These are phyloP conservation scores for Arbacia lixula DNA, from an alignment of 53 echinoderm and acorn worm species.

Conservation along the genomic window DNA sequence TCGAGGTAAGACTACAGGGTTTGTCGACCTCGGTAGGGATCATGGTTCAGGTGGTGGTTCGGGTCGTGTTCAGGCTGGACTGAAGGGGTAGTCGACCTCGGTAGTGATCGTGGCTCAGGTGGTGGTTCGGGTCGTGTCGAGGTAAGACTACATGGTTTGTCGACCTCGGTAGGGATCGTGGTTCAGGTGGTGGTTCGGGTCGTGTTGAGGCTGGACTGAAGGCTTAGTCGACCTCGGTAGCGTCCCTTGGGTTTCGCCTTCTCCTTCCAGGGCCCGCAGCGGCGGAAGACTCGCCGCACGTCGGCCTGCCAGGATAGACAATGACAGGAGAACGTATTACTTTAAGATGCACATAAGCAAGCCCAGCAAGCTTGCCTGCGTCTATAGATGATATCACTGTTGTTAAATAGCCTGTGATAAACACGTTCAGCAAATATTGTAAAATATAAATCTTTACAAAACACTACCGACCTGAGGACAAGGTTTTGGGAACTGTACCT, in stretches of 20 bases:
- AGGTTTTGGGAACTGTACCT: too few species aligned
- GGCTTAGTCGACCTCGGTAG: constrained; percentile 35
- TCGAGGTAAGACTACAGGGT: constrained; percentile 19
- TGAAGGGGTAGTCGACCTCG: not conserved
- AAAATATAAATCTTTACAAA: too few species aligned
- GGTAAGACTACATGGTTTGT: not conserved
- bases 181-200: constrained; percentile 34
- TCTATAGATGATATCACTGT: too few species aligned
- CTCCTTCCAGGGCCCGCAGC: constrained; percentile 51
- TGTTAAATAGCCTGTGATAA: too few species aligned
- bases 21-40: not conserved
- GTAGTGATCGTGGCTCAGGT: not conserved
- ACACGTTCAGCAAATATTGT: too few species aligned
- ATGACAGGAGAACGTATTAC: too few species aligned
- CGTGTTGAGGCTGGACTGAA: constrained; percentile 48
- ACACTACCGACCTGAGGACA: too few species aligned
- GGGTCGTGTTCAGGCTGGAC: not conserved
- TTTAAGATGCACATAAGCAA: too few species aligned
- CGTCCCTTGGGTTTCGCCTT: constrained; percentile 44
- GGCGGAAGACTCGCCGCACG: constrained; percentile 43
- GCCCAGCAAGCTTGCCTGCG: too few species aligned
- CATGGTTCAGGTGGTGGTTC: not conserved
- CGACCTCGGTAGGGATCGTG: not conserved
- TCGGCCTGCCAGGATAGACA: constrained; percentile 36
- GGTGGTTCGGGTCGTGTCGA: not conserved